A percentile compares a stretch with the other conserved stretches of the same genome.
Conservation (phyloP, 2,888 invertebrate species). For the Aporophyla nigra region DNA sequence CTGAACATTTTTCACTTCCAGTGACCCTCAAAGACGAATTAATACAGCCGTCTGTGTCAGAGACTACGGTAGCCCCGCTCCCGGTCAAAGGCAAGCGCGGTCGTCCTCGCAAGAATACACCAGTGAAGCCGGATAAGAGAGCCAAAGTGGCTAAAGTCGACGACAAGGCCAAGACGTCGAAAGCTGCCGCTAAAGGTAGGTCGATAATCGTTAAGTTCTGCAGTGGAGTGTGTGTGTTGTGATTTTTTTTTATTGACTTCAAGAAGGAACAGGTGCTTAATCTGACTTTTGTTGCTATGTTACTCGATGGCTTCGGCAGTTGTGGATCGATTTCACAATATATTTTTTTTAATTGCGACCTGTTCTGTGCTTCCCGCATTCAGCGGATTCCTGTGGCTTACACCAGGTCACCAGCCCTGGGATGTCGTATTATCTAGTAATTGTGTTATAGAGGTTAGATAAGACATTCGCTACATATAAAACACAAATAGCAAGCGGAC, state of each 20-base stretch:
- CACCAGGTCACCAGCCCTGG: too few species aligned
- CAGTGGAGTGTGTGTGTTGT: conserved; percentile 23
- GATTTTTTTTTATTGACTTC: conserved; percentile 5
- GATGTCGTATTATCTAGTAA: too few species aligned
- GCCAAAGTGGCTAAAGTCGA: conserved; percentile 56
- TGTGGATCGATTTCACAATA: too few species aligned
- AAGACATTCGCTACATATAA: too few species aligned
- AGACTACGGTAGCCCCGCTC: conserved; percentile 70
- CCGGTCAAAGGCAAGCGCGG: conserved; percentile 79
- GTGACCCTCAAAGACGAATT: conserved; percentile 73
- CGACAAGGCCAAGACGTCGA: conserved; percentile 66
- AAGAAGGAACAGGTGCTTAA: too few species aligned
- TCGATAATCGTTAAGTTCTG: not conserved
- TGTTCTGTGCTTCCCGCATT: too few species aligned
- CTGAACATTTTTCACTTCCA: conserved; percentile 18
- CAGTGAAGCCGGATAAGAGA: conserved; percentile 74
- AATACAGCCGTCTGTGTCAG: conserved; percentile 69
- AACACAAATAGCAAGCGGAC: too few species aligned
- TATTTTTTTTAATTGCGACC: too few species aligned
- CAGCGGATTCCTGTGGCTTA: too few species aligned
- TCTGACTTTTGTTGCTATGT: too few species aligned
- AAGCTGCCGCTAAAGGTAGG: conserved; percentile 83
- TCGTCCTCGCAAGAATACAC: conserved; percentile 75
- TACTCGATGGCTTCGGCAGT: too few species aligned
- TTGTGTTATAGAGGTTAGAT: too few species aligned